phyloP scores from a whole-genome alignment of 2,888 invertebrate species.

The Nomada goodeniana region DNA sequence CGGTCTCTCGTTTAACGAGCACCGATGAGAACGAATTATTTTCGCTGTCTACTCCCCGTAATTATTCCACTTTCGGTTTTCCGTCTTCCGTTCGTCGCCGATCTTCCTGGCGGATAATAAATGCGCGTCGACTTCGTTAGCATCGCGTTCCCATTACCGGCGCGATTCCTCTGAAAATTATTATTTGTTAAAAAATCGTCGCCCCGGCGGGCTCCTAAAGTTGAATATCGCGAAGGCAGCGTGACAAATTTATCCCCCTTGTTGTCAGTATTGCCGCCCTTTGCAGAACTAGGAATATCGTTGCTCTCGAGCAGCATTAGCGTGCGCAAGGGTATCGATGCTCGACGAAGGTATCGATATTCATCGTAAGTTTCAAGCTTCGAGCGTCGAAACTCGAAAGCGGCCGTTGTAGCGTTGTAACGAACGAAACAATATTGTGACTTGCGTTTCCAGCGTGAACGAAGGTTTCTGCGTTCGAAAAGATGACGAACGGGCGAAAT shows the following conservation, averaged over 20 bases:
- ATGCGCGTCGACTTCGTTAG: conserved; percentile 38
- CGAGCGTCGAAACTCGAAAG: background rate
- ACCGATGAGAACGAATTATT: conserved; percentile 55
- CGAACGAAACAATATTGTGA: background rate
- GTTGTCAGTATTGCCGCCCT: no score
- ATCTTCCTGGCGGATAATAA: conserved; percentile 37
- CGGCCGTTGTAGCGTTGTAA: background rate
- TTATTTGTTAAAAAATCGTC: conserved; percentile 24
- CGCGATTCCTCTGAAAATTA: conserved; percentile 35
- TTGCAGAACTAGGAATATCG: background rate
- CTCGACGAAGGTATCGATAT: no score
- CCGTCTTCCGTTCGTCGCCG: conserved; percentile 22
- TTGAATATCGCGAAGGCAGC: background rate
- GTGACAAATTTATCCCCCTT: no score
- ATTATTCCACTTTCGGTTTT: conserved; percentile 53
- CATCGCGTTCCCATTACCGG: conserved; percentile 31
- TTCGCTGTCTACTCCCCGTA: conserved; percentile 44
- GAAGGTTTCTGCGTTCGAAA: background rate
- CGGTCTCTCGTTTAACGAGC: conserved; percentile 47
- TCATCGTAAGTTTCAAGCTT: no score
- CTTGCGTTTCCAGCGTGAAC: background rate
- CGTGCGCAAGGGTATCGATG: no score
- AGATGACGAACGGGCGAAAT: background rate
- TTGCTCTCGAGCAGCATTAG: background rate
- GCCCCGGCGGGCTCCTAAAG: background rate